These are phyloP conservation scores for Regulus satrapa DNA, from an alignment of 2,113 vertebrate genomes.

Conservation along the genomic window DNA sequence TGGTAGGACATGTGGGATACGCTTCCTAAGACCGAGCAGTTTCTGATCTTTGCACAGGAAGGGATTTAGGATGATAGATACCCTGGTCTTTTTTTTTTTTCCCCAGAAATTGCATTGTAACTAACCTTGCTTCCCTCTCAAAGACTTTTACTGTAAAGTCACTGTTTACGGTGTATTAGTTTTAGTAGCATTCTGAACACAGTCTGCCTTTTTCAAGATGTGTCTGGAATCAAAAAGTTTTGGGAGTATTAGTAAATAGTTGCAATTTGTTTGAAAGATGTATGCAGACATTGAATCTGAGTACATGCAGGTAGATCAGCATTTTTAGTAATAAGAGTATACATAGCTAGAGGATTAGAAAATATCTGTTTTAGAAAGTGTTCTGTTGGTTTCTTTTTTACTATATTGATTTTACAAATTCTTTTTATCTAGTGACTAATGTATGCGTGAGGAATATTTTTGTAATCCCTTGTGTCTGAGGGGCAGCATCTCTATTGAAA, in stretches of 20 bases:
- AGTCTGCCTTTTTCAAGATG: neutral
- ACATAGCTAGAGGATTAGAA: neutral
- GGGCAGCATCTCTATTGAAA: slow-evolving; percentile 3
- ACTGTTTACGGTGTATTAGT: neutral
- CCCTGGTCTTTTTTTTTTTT: neutral
- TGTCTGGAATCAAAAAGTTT: neutral
- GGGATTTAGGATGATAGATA: neutral
- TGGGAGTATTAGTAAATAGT: neutral
- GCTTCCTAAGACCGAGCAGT: neutral
- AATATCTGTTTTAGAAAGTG: neutral
- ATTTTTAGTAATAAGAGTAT: neutral
- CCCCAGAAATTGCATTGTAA: neutral
- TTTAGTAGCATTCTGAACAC: neutral
- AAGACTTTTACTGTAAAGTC: neutral
- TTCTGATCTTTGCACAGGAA: neutral
- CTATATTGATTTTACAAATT: slow-evolving; percentile 16
- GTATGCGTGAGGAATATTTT: neutral
- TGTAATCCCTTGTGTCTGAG: slow-evolving; percentile 28
- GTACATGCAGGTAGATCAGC: neutral
- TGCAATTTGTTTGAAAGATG: neutral
- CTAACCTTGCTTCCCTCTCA: neutral
- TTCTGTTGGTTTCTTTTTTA: neutral
- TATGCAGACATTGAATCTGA: neutral
- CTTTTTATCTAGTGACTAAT: slow-evolving; percentile 30
- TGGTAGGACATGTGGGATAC: neutral